Percentiles rank a stretch among this genome's conserved stretches.
Conservation (phyloP, 2,113 vertebrate genomes). For the Tiliqua scincoides region DNA sequence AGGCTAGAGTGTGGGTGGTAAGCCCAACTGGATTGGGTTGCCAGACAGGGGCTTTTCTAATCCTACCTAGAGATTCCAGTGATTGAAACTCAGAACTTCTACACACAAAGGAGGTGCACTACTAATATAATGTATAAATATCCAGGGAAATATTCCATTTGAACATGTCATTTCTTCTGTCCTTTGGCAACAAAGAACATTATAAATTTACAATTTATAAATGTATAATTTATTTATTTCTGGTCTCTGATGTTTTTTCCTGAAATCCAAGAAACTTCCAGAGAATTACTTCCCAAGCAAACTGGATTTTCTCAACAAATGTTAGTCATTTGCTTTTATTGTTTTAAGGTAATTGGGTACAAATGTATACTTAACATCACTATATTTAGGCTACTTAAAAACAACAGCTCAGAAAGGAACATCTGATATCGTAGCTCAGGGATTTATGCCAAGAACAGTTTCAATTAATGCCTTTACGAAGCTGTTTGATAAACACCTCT, state of each 20-base stretch:
- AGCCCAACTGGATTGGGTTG: no score
- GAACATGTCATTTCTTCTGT: neutral
- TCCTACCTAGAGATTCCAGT: no score
- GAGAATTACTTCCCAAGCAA: constrained; percentile 29
- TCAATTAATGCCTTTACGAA: constrained; percentile 37
- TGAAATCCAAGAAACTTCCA: neutral
- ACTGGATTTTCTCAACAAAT: constrained; percentile 21
- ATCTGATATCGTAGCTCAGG: constrained; percentile 10
- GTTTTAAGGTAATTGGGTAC: constrained; percentile 36
- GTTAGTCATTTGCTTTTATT: constrained; percentile 49
- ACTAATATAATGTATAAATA: neutral
- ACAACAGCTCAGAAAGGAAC: constrained; percentile 5
- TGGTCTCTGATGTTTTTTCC: fast-evolving
- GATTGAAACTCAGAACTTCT: no score
- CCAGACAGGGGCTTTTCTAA: no score
- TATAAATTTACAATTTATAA: neutral
- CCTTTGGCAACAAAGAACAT: neutral
- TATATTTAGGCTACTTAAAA: constrained; percentile 34
- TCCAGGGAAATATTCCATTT: neutral
- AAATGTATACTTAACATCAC: constrained; percentile 18
- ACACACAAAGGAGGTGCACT: neutral
- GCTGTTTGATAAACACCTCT: constrained; percentile 40
- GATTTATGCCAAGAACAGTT: constrained; percentile 14
- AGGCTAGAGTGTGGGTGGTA: no score
- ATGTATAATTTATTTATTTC: neutral